Evolutionary conservation across 2,113 vertebrate genomes (phyloP).

Genomic region (Otus sunia): DNA sequence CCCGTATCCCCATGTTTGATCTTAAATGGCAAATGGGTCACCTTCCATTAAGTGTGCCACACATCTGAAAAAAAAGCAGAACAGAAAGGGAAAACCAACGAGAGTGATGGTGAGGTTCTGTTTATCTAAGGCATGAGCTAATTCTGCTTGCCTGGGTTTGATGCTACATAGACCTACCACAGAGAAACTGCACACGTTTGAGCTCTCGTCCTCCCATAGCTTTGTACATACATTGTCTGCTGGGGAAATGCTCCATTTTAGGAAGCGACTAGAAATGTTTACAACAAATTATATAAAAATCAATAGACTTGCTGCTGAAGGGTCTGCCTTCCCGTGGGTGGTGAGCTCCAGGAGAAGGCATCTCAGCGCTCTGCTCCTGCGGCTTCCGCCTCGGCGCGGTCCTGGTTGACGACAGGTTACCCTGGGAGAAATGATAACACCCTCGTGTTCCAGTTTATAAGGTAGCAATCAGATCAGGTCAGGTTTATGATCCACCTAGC

Average conservation of each 20-base stretch:
- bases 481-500: slow-evolving; percentile 60
- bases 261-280: background rate
- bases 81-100: background rate
- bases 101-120: rapidly evolving
- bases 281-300: background rate
- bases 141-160: background rate
- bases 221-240: background rate
- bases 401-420: background rate
- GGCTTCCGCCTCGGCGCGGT: rapidly evolving
- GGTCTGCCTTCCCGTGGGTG: background rate
- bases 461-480: slow-evolving; percentile 33
- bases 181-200: background rate
- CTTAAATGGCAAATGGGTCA: background rate
- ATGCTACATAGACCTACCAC: background rate
- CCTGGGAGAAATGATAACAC: background rate
- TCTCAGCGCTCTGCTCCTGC: background rate
- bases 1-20: background rate
- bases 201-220: background rate
- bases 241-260: background rate
- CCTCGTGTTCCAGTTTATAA: slow-evolving; percentile 3
- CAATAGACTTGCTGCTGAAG: background rate
- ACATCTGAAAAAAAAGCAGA: background rate
- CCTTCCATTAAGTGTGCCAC: background rate
- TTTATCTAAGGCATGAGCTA: background rate
- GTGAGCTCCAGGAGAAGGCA: background rate